These are phyloP conservation scores for Rhyzopertha dominica DNA, from an alignment of 1,140 invertebrate genomes.

Conservation along the genomic window DNA sequence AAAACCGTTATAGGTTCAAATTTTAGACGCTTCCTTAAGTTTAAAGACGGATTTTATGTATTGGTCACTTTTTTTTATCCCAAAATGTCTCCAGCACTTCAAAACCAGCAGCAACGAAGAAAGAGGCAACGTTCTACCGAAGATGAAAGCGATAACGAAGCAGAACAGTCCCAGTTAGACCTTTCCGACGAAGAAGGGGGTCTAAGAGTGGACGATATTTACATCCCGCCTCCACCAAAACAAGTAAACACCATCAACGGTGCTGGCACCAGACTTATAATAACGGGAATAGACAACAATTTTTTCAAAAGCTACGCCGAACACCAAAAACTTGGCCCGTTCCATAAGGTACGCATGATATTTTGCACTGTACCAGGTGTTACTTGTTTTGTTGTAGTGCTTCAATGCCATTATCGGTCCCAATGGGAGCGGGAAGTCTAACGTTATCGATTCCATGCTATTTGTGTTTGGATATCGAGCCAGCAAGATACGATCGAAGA, in stretches of 20 bases:
- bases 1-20: no score
- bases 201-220: conserved; percentile 70
- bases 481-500: conserved; percentile 93
- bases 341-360: conserved; percentile 64
- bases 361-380: conserved; percentile 3
- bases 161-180: no score
- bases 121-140: conserved; percentile 27
- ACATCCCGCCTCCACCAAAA: conserved; percentile 79
- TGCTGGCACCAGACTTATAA: conserved; percentile 78
- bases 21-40: no score
- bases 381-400: conserved; percentile 57
- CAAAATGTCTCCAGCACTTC: no score
- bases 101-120: no score
- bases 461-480: conserved; percentile 99
- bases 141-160: conserved; percentile 37
- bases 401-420: conserved; percentile 97
- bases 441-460: conserved; percentile 98
- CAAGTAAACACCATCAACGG: conserved; percentile 62
- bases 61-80: no score
- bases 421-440: conserved; percentile 99
- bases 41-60: no score
- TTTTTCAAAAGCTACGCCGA: conserved; percentile 99
- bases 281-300: conserved; percentile 84
- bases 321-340: conserved; percentile 70
- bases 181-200: conserved; percentile 60